Evolutionary conservation across 2,888 invertebrate genomes (phyloP).

Genomic region (Pandemis heparana): DNA sequence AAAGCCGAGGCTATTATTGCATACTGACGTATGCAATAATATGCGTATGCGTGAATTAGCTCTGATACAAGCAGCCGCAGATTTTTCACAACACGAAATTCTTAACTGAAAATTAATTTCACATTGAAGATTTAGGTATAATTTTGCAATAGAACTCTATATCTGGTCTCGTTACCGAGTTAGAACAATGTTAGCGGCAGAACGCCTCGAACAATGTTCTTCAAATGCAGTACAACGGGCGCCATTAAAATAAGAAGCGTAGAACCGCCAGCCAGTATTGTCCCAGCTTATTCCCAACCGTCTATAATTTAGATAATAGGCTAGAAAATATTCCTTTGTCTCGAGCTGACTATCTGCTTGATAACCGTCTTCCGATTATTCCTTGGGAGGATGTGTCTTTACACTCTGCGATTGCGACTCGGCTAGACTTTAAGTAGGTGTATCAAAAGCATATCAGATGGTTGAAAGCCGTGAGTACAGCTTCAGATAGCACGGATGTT

Average conservation of each 20-base stretch:
- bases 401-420: slow-evolving; percentile 18
- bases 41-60: too few relatives aligned
- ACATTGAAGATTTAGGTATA: background rate
- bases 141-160: slow-evolving; percentile 43
- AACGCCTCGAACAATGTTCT: slow-evolving; percentile 65
- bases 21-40: too few relatives aligned
- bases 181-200: slow-evolving; percentile 52
- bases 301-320: slow-evolving; percentile 84
- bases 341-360: slow-evolving; percentile 71
- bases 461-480: background rate
- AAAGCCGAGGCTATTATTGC: too few relatives aligned
- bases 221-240: slow-evolving; percentile 71
- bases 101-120: background rate
- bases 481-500: background rate
- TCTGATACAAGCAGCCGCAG: too few relatives aligned
- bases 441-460: background rate
- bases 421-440: background rate
- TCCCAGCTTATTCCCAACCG: slow-evolving; percentile 63
- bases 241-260: slow-evolving; percentile 78
- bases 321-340: slow-evolving; percentile 84
- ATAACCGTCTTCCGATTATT: slow-evolving; percentile 76
- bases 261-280: slow-evolving; percentile 63
- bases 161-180: slow-evolving; percentile 48
- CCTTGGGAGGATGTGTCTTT: slow-evolving; percentile 40
- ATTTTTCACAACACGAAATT: too few relatives aligned